A percentile compares a stretch with the other conserved stretches of the same genome.
Conservation (phyloP, 2,888 invertebrate species). For the Amitus sp. region DNA sequence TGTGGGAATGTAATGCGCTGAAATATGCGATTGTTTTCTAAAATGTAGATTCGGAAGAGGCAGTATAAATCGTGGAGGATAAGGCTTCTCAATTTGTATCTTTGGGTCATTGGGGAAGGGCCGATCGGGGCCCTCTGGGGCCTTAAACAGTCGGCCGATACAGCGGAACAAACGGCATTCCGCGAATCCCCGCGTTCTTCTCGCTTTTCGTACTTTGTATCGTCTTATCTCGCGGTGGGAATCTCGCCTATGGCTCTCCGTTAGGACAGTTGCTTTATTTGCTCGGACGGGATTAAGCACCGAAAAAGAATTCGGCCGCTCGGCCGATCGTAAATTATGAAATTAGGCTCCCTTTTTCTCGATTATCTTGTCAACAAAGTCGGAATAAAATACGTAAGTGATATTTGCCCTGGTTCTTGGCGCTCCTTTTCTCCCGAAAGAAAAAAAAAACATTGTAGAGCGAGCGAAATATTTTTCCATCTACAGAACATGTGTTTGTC, state of each 20-base stretch:
- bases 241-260: conserved; percentile 39
- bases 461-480: no score
- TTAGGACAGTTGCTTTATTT: conserved; percentile 11
- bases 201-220: conserved; percentile 48
- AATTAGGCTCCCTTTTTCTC: no score
- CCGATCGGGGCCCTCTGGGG: neutral
- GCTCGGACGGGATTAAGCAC: conserved; percentile 7
- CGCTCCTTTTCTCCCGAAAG: no score
- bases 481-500: no score
- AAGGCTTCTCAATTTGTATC: neutral
- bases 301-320: neutral
- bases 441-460: no score
- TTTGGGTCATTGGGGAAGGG: neutral
- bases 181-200: conserved; percentile 53
- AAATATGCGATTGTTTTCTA: no score
- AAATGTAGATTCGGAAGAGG: no score
- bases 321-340: no score
- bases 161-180: conserved; percentile 49
- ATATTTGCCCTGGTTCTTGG: no score
- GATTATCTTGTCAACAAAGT: no score
- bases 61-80: neutral
- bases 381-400: no score
- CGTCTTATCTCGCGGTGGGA: conserved; percentile 37
- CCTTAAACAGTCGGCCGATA: neutral
- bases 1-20: no score